These are phyloP conservation scores for Oryctes rhinoceros DNA, from an alignment of 1,140 invertebrate species.

Conservation along the genomic window DNA sequence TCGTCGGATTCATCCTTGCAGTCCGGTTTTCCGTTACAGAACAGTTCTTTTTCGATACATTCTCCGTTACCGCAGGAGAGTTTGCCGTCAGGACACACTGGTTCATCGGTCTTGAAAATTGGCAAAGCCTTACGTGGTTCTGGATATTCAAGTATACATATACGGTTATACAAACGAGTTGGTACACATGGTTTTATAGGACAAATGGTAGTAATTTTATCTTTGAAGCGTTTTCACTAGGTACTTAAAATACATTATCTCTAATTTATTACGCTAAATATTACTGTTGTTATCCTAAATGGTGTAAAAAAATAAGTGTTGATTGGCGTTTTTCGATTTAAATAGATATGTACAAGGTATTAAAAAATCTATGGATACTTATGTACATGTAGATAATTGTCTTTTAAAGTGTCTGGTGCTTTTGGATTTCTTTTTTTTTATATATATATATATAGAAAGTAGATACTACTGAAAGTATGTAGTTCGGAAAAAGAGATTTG, in stretches of 20 bases:
- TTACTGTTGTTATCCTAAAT: background rate
- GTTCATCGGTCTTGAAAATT: constrained; percentile 90
- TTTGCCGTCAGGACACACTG: constrained; percentile 87
- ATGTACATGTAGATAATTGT: background rate
- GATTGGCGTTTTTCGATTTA: constrained; percentile 32
- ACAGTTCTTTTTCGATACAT: constrained; percentile 88
- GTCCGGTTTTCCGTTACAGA: constrained; percentile 91
- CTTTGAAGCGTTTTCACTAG: background rate
- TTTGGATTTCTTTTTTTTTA: background rate
- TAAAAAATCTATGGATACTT: background rate
- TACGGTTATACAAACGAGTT: background rate
- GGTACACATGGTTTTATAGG: background rate
- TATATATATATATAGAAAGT: constrained; percentile 36
- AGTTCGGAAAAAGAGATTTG: background rate
- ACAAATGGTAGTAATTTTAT: background rate
- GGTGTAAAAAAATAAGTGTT: constrained; percentile 11
- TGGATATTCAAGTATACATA: constrained; percentile 59
- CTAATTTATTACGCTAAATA: background rate
- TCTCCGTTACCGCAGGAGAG: constrained; percentile 89
- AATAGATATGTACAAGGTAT: constrained; percentile 7
- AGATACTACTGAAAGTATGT: background rate
- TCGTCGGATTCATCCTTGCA: constrained; percentile 96
- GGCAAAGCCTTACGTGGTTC: constrained; percentile 89
- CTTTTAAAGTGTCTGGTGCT: background rate
- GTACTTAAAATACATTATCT: background rate